These are phyloP conservation scores for Indicator indicator DNA, from an alignment of 2,113 vertebrate genomes.

Conservation along the genomic window DNA sequence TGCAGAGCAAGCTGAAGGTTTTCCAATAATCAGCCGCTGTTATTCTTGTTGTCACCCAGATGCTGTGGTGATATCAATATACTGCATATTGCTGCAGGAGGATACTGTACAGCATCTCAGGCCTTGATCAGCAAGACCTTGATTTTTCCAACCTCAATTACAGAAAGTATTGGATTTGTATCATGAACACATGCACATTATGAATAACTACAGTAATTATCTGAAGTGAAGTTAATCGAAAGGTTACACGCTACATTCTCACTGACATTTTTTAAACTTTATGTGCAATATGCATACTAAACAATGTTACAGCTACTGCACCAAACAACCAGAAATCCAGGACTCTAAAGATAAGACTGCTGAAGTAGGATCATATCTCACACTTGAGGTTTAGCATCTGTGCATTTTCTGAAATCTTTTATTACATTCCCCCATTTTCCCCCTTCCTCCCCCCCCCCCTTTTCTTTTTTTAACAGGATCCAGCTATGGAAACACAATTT, in stretches of 20 bases:
- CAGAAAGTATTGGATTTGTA: constrained; percentile 3
- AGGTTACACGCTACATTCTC: constrained; percentile 9
- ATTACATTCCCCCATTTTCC: not conserved
- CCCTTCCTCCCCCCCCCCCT: not conserved
- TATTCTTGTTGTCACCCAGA: not conserved
- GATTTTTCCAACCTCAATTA: not conserved
- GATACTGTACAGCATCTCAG: not conserved
- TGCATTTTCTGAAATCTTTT: constrained; percentile 52
- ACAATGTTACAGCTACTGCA: not conserved
- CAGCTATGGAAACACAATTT: constrained; percentile 58
- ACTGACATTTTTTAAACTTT: constrained; percentile 34
- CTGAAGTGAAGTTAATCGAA: constrained; percentile 36
- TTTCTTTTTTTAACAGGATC: not conserved
- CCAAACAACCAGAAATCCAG: not conserved
- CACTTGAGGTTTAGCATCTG: constrained; percentile 32
- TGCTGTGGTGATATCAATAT: not conserved
- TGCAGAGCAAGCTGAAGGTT: not conserved
- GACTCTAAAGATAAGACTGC: not conserved
- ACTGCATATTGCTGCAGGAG: not conserved
- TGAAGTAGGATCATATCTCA: constrained; percentile 20
- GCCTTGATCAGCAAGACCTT: not conserved
- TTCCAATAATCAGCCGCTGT: not conserved
- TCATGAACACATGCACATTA: not conserved
- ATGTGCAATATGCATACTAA: constrained; percentile 22
- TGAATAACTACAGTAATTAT: constrained; percentile 26